Conservation (phyloP, 2,113 vertebrate genomes). For the Lutjanus erythropterus region DNA sequence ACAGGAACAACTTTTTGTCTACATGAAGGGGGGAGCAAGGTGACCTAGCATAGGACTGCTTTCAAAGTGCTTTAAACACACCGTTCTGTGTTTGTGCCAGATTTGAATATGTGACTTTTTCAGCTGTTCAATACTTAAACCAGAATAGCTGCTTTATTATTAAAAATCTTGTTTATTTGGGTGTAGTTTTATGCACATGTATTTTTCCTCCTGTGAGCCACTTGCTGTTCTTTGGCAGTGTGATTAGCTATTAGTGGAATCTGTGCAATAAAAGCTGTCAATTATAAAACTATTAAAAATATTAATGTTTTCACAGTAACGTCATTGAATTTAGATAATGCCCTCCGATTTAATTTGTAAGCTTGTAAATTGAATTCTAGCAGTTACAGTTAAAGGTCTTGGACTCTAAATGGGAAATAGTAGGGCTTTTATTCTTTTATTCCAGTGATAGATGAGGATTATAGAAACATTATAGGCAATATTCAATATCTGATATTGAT, state of each 20-base stretch:
- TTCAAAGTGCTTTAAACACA: conserved; percentile 80
- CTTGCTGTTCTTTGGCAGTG: conserved; percentile 75
- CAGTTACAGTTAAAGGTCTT: neutral
- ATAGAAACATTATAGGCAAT: neutral
- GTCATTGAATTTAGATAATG: conserved; percentile 15
- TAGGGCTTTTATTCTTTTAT: conserved; percentile 25
- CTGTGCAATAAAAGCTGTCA: conserved; percentile 81
- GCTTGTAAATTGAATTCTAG: conserved; percentile 41
- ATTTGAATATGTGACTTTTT: conserved; percentile 78
- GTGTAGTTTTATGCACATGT: conserved; percentile 68
- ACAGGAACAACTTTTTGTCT: conserved; percentile 75
- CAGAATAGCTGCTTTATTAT: conserved; percentile 66
- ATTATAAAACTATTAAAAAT: conserved; percentile 47
- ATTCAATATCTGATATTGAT: conserved; percentile 19
- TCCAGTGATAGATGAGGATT: neutral
- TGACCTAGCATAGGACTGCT: conserved; percentile 74
- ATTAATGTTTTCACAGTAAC: conserved; percentile 51
- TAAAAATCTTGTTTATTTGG: conserved; percentile 49
- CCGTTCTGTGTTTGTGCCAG: conserved; percentile 81
- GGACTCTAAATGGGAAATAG: conserved; percentile 15
- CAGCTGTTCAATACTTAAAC: conserved; percentile 56
- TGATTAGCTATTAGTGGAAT: conserved; percentile 78
- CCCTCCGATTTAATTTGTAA: conserved; percentile 38
- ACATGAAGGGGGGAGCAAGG: conserved; percentile 52
- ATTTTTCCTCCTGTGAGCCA: conserved; percentile 65